A percentile compares a stretch with the other conserved stretches of the same genome.
Evolutionary conservation across 2,113 vertebrate genomes (phyloP).

Genomic region (Gallinago jamesoni): DNA sequence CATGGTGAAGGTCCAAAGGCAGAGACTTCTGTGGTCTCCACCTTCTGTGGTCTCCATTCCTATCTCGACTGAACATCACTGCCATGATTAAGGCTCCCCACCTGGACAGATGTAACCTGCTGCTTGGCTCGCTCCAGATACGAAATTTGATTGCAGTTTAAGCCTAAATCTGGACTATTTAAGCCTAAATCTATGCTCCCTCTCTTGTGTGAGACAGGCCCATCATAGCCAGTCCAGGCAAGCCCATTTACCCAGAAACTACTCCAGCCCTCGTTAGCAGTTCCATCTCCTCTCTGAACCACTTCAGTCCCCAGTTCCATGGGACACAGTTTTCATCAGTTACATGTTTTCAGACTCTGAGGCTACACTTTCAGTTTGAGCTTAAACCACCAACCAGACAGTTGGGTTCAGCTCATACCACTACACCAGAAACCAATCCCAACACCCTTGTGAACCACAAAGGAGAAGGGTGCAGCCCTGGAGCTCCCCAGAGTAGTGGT

Average conservation of each 20-base stretch:
- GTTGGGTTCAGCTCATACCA: not conserved
- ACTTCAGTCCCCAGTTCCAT: not conserved
- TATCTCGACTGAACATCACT: not conserved
- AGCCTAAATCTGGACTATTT: not conserved
- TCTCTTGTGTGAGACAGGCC: not conserved
- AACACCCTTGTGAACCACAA: not conserved
- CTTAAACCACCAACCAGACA: not conserved
- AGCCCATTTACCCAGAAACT: not conserved
- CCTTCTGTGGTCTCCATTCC: not conserved
- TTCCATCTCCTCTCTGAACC: not conserved
- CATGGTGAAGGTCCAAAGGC: fast-evolving
- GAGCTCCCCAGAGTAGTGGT: not conserved
- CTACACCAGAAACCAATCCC: not conserved
- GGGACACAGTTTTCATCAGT: not conserved
- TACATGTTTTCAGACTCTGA: not conserved
- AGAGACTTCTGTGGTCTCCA: not conserved
- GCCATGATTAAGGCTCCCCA: not conserved
- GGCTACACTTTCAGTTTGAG: not conserved
- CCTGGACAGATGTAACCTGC: not conserved
- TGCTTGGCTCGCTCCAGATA: not conserved
- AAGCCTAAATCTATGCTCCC: not conserved
- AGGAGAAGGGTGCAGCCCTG: not conserved
- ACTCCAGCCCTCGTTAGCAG: not conserved
- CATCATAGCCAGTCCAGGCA: not conserved
- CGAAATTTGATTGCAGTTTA: not conserved